These are phyloP conservation scores for Streptopelia turtur DNA, from an alignment of 2,797 vertebrate genomes.

Conservation along the genomic window DNA sequence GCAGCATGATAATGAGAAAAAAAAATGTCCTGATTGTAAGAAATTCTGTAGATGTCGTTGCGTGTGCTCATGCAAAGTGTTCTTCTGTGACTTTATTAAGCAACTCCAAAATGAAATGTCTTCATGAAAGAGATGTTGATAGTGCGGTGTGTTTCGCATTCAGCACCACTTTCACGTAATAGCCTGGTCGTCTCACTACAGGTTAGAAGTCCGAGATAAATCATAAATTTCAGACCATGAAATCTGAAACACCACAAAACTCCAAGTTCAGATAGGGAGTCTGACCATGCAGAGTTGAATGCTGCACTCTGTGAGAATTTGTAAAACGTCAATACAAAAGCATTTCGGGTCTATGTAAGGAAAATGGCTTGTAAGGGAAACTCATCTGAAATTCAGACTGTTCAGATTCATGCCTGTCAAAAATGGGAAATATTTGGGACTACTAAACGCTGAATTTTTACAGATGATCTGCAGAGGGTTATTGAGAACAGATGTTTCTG, in stretches of 20 bases:
- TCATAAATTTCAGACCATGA: not conserved
- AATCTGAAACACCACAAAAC: not conserved
- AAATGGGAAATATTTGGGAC: not conserved
- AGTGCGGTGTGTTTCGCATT: not conserved
- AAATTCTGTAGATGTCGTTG: not conserved
- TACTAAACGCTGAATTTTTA: not conserved
- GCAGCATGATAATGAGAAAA: not conserved
- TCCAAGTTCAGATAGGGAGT: not conserved
- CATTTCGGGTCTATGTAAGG: not conserved
- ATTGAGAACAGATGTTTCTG: not conserved
- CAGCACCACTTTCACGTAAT: not conserved
- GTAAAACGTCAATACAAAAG: not conserved
- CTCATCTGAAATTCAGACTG: not conserved
- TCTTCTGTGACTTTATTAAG: not conserved
- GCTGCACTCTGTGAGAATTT: not conserved
- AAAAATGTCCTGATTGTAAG: accelerated
- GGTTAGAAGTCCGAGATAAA: not conserved
- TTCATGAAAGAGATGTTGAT: not conserved
- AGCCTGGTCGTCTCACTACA: not conserved
- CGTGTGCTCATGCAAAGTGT: not conserved
- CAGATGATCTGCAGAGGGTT: not conserved
- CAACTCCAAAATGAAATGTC: not conserved
- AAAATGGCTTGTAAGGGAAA: not conserved
- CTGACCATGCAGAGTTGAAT: not conserved
- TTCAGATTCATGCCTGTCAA: not conserved